Percentiles rank a stretch among this genome's conserved stretches.
Conservation (phyloP, 2,113 vertebrate species). For the Isichthys henryi region DNA sequence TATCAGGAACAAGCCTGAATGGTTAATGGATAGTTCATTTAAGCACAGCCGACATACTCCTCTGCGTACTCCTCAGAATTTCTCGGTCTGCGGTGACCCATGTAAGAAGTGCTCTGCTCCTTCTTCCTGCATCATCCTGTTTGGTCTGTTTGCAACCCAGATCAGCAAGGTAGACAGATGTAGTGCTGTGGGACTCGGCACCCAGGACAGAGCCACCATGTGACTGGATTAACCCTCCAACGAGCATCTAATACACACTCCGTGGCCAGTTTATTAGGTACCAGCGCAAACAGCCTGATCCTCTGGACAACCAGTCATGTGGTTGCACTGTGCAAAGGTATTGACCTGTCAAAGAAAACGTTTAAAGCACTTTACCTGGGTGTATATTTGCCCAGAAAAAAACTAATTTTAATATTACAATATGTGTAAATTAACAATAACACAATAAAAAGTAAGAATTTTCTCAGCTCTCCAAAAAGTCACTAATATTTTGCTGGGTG, state of each 20-base stretch:
- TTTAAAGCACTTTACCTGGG: neutral
- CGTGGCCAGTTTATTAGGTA: neutral
- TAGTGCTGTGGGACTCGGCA: neutral
- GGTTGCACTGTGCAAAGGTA: neutral
- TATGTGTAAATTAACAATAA: neutral
- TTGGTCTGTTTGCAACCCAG: neutral
- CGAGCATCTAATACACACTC: neutral
- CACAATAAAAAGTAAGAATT: neutral
- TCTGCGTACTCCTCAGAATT: neutral
- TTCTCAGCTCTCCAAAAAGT: neutral
- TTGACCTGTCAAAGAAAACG: neutral
- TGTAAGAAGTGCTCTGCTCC: neutral
- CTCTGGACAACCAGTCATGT: neutral
- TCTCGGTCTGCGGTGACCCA: neutral
- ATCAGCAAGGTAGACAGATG: neutral
- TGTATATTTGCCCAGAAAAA: neutral
- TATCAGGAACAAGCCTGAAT: neutral
- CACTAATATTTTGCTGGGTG: neutral
- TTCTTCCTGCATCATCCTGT: neutral
- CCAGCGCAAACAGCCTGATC: neutral
- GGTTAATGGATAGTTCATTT: neutral
- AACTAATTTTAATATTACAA: neutral
- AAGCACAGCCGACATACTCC: neutral
- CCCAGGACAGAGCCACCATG: neutral
- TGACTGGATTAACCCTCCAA: neutral